These are phyloP conservation scores for Poeciliopsis turneri DNA, from an alignment of 2,797 vertebrate genomes.

Conservation along the genomic window DNA sequence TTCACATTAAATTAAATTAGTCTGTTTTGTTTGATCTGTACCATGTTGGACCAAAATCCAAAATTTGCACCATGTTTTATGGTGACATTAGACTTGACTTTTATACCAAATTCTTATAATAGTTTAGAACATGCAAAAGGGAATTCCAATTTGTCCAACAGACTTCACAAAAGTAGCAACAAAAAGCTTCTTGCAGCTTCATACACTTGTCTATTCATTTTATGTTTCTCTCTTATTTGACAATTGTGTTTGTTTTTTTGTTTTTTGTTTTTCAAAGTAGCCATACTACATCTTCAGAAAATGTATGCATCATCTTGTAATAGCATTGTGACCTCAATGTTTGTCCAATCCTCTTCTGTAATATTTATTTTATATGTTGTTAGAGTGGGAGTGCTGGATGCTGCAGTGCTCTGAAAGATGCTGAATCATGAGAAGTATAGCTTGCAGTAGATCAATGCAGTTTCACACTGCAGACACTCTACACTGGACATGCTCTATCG, in stretches of 20 bases:
- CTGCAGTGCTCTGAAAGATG: conserved; percentile 61
- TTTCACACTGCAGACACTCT: conserved; percentile 11
- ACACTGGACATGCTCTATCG: conserved; percentile 18
- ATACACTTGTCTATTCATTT: not conserved
- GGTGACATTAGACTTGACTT: not conserved
- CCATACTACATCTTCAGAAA: not conserved
- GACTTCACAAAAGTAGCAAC: not conserved
- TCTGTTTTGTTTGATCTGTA: not conserved
- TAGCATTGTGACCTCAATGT: not conserved
- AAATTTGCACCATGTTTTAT: not conserved
- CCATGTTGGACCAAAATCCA: not conserved
- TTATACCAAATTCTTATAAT: not conserved
- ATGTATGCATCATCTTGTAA: not conserved
- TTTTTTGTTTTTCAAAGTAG: too few relatives aligned
- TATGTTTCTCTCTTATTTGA: not conserved
- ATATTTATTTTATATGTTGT: conserved; percentile 52
- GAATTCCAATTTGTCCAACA: not conserved
- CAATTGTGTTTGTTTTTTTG: not conserved
- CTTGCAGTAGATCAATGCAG: conserved; percentile 14
- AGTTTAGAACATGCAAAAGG: not conserved
- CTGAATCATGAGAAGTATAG: conserved; percentile 56
- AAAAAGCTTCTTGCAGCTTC: not conserved
- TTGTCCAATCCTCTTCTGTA: conserved; percentile 10
- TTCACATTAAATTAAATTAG: not conserved
- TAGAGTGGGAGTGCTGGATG: conserved; percentile 48